These are phyloP conservation scores for Galerucella pusilla DNA, from an alignment of 2,888 invertebrate genomes.

Conservation along the genomic window DNA sequence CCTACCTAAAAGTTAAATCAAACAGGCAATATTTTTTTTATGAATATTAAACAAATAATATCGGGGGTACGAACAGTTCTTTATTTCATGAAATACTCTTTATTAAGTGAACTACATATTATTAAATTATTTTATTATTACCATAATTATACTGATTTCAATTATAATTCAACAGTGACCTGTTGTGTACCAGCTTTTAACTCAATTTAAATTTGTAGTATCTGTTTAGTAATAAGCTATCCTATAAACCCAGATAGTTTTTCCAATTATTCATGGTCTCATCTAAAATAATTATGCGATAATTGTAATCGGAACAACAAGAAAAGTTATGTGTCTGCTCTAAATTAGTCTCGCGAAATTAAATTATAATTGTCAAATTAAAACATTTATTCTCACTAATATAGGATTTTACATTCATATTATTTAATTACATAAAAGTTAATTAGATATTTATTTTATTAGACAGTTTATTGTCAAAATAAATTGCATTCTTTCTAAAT, in stretches of 20 bases:
- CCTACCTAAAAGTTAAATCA: too few relatives aligned
- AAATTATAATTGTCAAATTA: neutral
- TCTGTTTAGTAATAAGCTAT: neutral
- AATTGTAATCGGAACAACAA: neutral
- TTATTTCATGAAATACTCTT: too few relatives aligned
- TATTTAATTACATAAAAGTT: neutral
- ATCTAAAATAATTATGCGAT: neutral
- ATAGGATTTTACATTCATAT: neutral
- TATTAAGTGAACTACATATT: too few relatives aligned
- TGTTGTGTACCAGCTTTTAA: neutral
- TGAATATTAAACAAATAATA: too few relatives aligned
- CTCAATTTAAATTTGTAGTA: neutral
- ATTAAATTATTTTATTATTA: too few relatives aligned
- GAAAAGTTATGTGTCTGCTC: neutral
- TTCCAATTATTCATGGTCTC: neutral
- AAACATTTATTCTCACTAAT: neutral
- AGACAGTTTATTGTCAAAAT: neutral
- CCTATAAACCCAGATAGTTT: neutral
- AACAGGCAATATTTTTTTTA: too few relatives aligned
- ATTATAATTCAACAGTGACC: too few relatives aligned
- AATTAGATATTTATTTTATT: slow-evolving; percentile 12
- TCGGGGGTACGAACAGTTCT: too few relatives aligned
- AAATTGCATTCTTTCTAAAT: slow-evolving; percentile 6
- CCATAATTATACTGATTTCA: too few relatives aligned
- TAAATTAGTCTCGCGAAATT: neutral